Evolutionary conservation across 2,113 vertebrate genomes (phyloP).

Genomic region (Ptyas mucosa): DNA sequence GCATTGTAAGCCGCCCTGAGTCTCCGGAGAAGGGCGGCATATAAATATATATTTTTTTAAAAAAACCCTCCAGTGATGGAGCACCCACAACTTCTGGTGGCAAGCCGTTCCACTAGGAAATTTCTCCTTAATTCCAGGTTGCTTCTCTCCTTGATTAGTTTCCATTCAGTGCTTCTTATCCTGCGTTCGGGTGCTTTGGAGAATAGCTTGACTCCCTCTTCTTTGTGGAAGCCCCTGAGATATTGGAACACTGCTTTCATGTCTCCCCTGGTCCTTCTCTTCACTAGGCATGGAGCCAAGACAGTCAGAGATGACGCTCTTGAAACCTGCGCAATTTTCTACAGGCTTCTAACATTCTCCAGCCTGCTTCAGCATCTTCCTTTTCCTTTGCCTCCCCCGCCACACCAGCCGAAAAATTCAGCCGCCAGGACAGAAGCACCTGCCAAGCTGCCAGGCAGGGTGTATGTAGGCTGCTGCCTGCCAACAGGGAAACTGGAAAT

Average conservation of each 20-base stretch:
- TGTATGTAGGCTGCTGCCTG: background rate
- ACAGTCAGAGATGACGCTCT: background rate
- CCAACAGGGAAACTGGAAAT: constrained; percentile 14
- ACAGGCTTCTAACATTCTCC: background rate
- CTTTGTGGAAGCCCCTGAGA: background rate
- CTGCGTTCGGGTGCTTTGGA: background rate
- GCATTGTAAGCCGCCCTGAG: too few relatives aligned
- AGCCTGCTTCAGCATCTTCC: background rate
- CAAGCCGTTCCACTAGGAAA: background rate
- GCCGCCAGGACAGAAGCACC: background rate
- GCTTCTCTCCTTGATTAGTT: background rate
- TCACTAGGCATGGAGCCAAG: background rate
- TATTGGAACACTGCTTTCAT: background rate
- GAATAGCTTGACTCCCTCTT: background rate
- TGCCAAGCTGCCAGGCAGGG: constrained; percentile 1
- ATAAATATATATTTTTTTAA: too few relatives aligned
- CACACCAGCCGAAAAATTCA: background rate
- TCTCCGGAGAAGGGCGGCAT: too few relatives aligned
- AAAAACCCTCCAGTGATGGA: background rate
- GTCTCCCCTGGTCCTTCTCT: background rate
- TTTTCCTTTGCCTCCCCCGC: background rate
- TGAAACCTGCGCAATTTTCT: background rate
- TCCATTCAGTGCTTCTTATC: background rate
- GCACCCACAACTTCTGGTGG: too few relatives aligned
- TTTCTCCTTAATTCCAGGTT: background rate